Evolutionary conservation across 2,888 invertebrate genomes (phyloP).

Genomic region (Scaptomyza caliginosa): DNA sequence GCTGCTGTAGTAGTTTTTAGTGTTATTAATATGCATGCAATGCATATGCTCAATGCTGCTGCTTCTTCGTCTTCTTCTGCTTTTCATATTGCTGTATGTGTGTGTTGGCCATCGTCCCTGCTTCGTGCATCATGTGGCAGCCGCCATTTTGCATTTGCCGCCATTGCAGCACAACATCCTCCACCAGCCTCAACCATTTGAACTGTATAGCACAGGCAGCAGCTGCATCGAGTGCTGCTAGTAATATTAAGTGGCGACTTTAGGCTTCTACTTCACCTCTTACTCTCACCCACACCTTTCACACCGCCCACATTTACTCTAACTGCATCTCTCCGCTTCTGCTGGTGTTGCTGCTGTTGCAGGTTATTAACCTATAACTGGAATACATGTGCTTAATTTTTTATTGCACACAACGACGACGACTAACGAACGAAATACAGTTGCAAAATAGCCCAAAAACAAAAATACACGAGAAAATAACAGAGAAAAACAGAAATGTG

Average conservation of each 20-base stretch:
- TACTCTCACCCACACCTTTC: neutral
- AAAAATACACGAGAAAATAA: neutral
- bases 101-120: slow-evolving; percentile 24
- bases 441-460: slow-evolving; percentile 14
- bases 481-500: neutral
- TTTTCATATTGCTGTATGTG: neutral
- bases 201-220: slow-evolving; percentile 25
- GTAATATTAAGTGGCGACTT: slow-evolving; percentile 70
- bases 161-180: slow-evolving; percentile 31
- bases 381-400: slow-evolving; percentile 68
- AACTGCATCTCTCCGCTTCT: slow-evolving; percentile 9
- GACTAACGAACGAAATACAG: slow-evolving; percentile 4
- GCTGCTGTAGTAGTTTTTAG: slow-evolving; percentile 61
- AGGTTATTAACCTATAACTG: slow-evolving; percentile 76
- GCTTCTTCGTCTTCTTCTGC: slow-evolving; percentile 1
- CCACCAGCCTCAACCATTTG: neutral
- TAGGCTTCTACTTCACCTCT: slow-evolving; percentile 10
- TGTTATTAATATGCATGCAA: slow-evolving; percentile 74
- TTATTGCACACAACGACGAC: slow-evolving; percentile 32
- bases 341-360: slow-evolving; percentile 15
- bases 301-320: slow-evolving; percentile 2
- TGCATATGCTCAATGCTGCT: slow-evolving; percentile 55
- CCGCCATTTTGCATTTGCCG: slow-evolving; percentile 69
- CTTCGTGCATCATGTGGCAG: slow-evolving; percentile 54
- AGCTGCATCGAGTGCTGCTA: slow-evolving; percentile 63